Evolutionary conservation across 2,888 invertebrate genomes (phyloP).

Genomic region (Metacarcinus magister): DNA sequence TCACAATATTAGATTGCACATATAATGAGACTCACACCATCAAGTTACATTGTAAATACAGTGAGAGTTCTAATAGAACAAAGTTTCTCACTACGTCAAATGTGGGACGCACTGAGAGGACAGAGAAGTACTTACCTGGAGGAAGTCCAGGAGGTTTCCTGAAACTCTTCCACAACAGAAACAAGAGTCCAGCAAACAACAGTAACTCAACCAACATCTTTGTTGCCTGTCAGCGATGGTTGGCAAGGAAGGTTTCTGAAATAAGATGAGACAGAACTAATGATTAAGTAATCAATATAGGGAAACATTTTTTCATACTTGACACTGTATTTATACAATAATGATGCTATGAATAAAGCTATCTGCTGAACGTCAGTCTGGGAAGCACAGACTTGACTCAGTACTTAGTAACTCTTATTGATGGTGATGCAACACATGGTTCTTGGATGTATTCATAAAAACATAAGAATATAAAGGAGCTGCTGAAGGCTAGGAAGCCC

Average conservation of each 20-base stretch:
- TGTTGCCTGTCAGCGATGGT: not conserved
- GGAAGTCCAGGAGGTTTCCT: not conserved
- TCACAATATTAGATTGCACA: not conserved
- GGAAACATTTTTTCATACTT: not conserved
- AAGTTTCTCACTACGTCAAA: not conserved
- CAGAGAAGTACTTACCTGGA: not conserved
- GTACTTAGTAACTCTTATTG: too few species aligned
- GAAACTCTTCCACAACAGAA: slow-evolving; percentile 10
- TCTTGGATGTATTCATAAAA: too few species aligned
- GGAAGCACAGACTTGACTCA: too few species aligned
- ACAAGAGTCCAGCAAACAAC: not conserved
- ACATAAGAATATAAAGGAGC: too few species aligned
- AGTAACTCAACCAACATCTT: not conserved
- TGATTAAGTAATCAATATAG: too few species aligned
- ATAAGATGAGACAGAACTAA: not conserved
- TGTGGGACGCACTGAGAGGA: not conserved
- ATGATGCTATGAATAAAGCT: too few species aligned
- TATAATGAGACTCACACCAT: not conserved
- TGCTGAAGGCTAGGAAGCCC: too few species aligned
- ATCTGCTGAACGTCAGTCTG: too few species aligned
- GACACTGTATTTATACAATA: too few species aligned
- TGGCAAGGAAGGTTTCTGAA: not conserved
- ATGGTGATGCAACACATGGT: too few species aligned
- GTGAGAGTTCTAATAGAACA: not conserved
- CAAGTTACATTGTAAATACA: not conserved